These are phyloP conservation scores for Phenacoccus solenopsis DNA, from an alignment of 1,140 invertebrate species.

Conservation along the genomic window DNA sequence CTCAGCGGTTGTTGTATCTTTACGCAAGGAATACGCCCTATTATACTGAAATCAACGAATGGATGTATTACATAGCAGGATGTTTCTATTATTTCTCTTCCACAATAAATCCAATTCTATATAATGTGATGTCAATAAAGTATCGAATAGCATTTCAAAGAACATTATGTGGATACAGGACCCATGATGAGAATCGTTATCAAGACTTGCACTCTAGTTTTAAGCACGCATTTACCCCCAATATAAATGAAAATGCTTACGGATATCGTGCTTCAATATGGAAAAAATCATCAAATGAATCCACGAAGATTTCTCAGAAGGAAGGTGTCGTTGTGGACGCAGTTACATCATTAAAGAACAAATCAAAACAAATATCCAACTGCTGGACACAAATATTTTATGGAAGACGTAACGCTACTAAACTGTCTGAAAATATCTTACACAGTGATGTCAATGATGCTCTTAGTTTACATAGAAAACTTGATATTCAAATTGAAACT, in stretches of 20 bases:
- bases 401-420: no score
- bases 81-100: constrained; percentile 77
- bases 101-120: constrained; percentile 81
- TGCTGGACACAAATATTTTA: no score
- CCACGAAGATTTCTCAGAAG: not conserved
- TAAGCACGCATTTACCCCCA: no score
- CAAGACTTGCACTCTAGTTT: constrained; percentile 26
- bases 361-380: no score
- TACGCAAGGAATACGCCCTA: constrained; percentile 46
- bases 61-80: constrained; percentile 65
- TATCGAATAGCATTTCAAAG: constrained; percentile 68
- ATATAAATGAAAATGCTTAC: no score
- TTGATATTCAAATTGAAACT: no score
- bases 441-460: no score
- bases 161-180: constrained; percentile 39
- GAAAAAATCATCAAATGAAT: constrained; percentile 12
- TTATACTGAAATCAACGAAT: constrained; percentile 56
- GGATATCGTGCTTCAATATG: constrained; percentile 19
- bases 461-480: no score
- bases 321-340: no score
- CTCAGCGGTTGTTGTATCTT: constrained; percentile 66
- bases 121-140: constrained; percentile 79
- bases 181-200: constrained; percentile 8
- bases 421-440: no score
- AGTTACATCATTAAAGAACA: no score